These are phyloP conservation scores for Ommatoiulus sabulosus DNA, from an alignment of 2,888 invertebrate genomes.

Conservation along the genomic window DNA sequence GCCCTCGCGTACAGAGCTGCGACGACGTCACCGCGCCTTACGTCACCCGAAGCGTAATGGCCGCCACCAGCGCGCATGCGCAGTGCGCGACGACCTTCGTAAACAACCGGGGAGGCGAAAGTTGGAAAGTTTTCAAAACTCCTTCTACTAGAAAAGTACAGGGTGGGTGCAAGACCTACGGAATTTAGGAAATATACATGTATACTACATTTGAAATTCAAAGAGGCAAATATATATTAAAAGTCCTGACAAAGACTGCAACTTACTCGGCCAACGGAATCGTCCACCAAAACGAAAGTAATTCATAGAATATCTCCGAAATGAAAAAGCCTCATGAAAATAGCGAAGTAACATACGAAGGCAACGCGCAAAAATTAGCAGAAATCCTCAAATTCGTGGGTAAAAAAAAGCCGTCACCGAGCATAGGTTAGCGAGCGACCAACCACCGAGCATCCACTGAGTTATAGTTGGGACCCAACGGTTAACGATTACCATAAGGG, in stretches of 20 bases:
- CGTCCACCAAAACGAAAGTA: background rate
- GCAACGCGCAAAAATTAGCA: background rate
- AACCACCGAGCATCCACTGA: slow-evolving; percentile 11
- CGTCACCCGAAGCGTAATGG: slow-evolving; percentile 33
- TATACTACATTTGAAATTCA: background rate
- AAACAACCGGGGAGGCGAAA: background rate
- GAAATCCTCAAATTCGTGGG: background rate
- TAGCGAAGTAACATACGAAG: background rate
- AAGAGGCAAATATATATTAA: background rate
- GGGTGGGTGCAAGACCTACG: background rate
- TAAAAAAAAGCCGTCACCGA: background rate
- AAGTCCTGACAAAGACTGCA: slow-evolving; percentile 10
- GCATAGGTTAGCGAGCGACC: background rate
- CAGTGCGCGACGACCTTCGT: background rate
- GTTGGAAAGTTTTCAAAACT: background rate
- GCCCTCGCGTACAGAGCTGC: background rate
- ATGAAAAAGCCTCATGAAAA: background rate
- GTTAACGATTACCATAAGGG: slow-evolving; percentile 22
- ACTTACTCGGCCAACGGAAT: background rate
- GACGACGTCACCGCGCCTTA: background rate
- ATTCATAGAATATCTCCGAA: background rate
- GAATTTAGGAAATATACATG: background rate
- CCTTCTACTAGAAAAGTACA: background rate
- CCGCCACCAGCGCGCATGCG: slow-evolving; percentile 21
- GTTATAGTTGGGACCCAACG: background rate